Conservation (phyloP, 2,113 vertebrate genomes). For the Pedionomus torquatus region DNA sequence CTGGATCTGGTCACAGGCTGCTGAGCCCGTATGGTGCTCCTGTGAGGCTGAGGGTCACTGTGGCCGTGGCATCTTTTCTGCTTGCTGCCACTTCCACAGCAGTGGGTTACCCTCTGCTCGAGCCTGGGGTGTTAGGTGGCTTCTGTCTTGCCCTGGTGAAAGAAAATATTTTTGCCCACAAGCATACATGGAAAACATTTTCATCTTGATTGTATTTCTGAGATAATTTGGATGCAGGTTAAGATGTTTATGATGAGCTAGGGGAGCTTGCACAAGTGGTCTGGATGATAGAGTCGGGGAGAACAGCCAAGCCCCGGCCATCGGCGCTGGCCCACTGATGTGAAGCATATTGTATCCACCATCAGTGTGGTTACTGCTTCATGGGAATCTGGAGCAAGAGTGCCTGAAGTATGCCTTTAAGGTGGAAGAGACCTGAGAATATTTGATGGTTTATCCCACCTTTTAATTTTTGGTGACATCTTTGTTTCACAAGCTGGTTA, state of each 20-base stretch:
- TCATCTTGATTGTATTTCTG: not conserved
- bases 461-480: not conserved
- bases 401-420: not conserved
- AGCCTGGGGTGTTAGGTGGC: not conserved
- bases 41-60: accelerated
- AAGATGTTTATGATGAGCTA: not conserved
- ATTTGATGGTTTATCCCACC: not conserved
- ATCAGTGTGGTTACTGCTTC: not conserved
- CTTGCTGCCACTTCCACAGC: not conserved
- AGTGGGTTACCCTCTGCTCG: not conserved
- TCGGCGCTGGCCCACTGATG: not conserved
- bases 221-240: not conserved
- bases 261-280: not conserved
- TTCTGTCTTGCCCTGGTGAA: not conserved
- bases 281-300: accelerated
- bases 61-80: not conserved
- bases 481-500: not conserved
- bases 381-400: not conserved
- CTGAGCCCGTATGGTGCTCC: not conserved
- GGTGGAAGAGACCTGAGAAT: not conserved
- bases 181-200: not conserved
- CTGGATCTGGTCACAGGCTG: not conserved
- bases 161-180: not conserved
- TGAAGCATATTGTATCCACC: accelerated
- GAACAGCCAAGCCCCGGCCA: not conserved